Percentiles rank a stretch among this genome's conserved stretches.
phyloP scores from a whole-genome alignment of 2,797 vertebrate species.

The Vespertilio murinus region DNA sequence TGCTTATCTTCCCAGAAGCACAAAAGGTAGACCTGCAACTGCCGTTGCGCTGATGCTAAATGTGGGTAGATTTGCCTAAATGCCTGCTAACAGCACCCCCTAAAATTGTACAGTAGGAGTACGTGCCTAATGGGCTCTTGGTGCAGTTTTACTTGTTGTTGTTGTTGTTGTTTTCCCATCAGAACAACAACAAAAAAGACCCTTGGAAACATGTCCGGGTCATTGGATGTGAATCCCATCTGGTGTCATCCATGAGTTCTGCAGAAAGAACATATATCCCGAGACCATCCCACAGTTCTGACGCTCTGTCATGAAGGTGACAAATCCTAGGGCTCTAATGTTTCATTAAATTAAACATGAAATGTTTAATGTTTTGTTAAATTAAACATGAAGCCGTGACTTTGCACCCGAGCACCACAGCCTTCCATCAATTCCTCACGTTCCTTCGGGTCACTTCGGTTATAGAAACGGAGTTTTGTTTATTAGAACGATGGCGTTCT shows the following conservation, averaged over 20 bases:
- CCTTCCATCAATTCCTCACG: constrained; percentile 77
- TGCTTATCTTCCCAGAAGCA: constrained; percentile 79
- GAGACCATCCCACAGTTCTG: constrained; percentile 63
- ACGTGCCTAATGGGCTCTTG: constrained; percentile 84
- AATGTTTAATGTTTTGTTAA: constrained; percentile 84
- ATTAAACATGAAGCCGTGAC: constrained; percentile 85
- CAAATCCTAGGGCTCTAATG: constrained; percentile 82
- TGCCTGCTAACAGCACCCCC: constrained; percentile 82
- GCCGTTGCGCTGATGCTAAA: constrained; percentile 84
- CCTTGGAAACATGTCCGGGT: constrained; percentile 28
- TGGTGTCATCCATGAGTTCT: constrained; percentile 59
- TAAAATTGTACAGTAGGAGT: constrained; percentile 85
- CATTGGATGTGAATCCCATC: constrained; percentile 54
- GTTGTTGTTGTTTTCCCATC: constrained; percentile 75
- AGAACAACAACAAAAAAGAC: not conserved
- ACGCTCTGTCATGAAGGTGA: constrained; percentile 80
- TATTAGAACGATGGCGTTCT: constrained; percentile 51
- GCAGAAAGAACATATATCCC: constrained; percentile 65
- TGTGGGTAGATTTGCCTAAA: constrained; percentile 85
- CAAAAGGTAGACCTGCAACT: constrained; percentile 75
- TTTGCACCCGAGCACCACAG: constrained; percentile 80
- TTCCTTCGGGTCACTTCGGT: constrained; percentile 77
- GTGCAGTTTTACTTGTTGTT: constrained; percentile 10
- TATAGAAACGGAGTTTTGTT: constrained; percentile 51
- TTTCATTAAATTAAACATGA: constrained; percentile 87